Evolutionary conservation across 2,888 invertebrate species (phyloP).

Genomic region (Watsonalla cultraria): DNA sequence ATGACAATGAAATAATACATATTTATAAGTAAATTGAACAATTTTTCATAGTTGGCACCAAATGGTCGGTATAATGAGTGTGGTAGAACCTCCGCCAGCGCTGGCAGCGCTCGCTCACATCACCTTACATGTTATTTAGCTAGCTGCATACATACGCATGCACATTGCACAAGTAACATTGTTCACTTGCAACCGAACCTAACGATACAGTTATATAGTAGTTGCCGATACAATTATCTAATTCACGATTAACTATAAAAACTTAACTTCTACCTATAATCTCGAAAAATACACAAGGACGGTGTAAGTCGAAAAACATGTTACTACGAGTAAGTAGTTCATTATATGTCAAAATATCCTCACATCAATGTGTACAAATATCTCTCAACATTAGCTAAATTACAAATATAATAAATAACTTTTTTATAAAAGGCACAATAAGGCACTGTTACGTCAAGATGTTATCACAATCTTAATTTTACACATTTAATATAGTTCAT

Average conservation of each 20-base stretch:
- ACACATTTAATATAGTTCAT: constrained; percentile 41
- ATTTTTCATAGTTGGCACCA: constrained; percentile 45
- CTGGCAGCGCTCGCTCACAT: constrained; percentile 6
- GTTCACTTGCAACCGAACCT: constrained; percentile 35
- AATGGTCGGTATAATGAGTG: constrained; percentile 12
- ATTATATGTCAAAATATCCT: constrained; percentile 55
- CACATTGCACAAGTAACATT: constrained; percentile 40
- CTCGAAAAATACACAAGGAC: constrained; percentile 77
- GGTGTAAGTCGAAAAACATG: constrained; percentile 74
- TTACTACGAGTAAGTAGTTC: constrained; percentile 63
- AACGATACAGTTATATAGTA: constrained; percentile 32
- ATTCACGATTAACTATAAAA: constrained; percentile 59
- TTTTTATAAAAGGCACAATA: constrained; percentile 70
- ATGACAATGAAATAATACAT: constrained; percentile 3
- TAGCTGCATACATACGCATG: constrained; percentile 54
- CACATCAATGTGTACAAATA: constrained; percentile 63
- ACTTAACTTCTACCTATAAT: constrained; percentile 69
- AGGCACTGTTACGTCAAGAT: constrained; percentile 74
- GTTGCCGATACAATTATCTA: constrained; percentile 64
- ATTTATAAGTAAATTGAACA: not conserved
- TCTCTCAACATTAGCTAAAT: constrained; percentile 61
- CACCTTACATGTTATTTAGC: constrained; percentile 40
- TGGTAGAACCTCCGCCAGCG: not conserved
- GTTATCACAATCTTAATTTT: constrained; percentile 73
- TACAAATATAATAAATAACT: constrained; percentile 71